Percentiles rank a stretch among this genome's conserved stretches.
Evolutionary conservation across 2,113 vertebrate genomes (phyloP).

Genomic region (Scopus umbretta): DNA sequence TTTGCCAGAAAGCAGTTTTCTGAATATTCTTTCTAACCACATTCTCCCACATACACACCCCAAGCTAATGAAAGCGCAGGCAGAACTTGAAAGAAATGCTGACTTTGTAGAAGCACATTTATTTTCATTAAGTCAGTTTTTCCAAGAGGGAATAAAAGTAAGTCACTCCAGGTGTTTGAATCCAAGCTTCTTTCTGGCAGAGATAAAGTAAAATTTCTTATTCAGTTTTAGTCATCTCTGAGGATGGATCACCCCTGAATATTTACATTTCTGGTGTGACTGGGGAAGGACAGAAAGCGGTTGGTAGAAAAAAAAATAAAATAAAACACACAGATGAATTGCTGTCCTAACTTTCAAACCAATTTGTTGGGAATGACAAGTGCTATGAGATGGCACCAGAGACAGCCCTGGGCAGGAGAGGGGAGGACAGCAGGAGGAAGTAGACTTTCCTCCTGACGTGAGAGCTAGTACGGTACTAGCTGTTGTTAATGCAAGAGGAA

Average conservation of each 20-base stretch:
- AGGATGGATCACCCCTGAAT: background rate
- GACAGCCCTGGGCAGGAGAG: background rate
- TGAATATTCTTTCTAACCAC: conserved; percentile 21
- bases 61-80: conserved; percentile 23
- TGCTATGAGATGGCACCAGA: background rate
- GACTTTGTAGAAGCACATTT: conserved; percentile 34
- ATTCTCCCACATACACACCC: background rate
- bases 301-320: background rate
- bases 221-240: background rate
- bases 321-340: background rate
- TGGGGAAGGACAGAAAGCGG: background rate
- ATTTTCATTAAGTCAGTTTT: conserved; percentile 47
- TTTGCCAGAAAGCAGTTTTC: conserved; percentile 26
- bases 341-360: background rate
- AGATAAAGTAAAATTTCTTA: background rate
- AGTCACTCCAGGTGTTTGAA: conserved; percentile 9
- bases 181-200: conserved; percentile 11
- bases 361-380: background rate
- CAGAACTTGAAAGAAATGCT: conserved; percentile 50
- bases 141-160: conserved; percentile 14
- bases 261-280: background rate
- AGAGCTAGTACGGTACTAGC: background rate
- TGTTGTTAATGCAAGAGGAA: background rate
- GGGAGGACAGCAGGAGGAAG: background rate
- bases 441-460: background rate